Percentiles rank a stretch among this genome's conserved stretches.
Evolutionary conservation across 2,113 vertebrate genomes (phyloP).

Genomic region (Pelecanus crispus): DNA sequence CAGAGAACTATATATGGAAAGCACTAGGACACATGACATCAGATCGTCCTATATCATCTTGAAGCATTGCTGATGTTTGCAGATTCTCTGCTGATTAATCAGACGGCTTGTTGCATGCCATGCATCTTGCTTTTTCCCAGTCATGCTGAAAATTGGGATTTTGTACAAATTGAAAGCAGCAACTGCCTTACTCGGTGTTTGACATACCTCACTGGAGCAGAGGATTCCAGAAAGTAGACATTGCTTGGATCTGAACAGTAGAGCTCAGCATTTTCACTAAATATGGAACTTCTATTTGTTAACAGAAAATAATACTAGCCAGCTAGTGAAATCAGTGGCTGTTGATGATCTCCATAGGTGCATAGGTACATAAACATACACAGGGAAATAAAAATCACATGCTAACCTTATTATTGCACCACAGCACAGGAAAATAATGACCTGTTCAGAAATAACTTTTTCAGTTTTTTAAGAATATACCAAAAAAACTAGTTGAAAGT

Average conservation of each 20-base stretch:
- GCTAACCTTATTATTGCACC: background rate
- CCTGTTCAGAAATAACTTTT: background rate
- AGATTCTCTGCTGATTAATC: conserved; percentile 44
- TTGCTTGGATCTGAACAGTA: background rate
- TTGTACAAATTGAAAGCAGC: background rate
- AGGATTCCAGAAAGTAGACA: background rate
- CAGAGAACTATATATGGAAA: conserved; percentile 33
- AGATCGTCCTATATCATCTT: conserved; percentile 14
- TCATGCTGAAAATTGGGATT: background rate
- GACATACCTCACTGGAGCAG: background rate
- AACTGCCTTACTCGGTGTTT: background rate
- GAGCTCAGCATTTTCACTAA: background rate
- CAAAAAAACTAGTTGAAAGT: background rate
- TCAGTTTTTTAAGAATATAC: background rate
- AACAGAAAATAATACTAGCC: background rate
- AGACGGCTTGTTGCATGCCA: background rate
- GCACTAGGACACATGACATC: background rate
- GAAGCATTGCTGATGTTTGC: conserved; percentile 22
- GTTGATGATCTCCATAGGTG: background rate
- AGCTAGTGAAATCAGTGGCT: background rate
- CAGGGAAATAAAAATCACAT: background rate
- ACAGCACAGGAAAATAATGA: background rate
- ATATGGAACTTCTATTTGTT: background rate
- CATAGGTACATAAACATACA: background rate
- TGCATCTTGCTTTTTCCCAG: conserved; percentile 13